phyloP scores from a whole-genome alignment of 1,140 invertebrate genomes.

The Antheraea pernyi region DNA sequence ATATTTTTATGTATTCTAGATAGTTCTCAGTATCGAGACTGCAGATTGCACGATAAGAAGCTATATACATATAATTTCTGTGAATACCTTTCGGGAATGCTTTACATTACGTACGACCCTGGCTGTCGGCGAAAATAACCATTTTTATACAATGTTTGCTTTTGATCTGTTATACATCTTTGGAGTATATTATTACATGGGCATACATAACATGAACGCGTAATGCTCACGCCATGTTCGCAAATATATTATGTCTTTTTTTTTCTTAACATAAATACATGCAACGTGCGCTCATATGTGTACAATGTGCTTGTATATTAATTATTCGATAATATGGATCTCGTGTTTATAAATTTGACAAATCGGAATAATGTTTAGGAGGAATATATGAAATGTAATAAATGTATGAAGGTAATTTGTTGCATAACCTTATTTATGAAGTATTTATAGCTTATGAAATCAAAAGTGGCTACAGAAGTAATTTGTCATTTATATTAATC shows the following conservation, averaged over 20 bases:
- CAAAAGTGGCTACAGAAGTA: too few relatives aligned
- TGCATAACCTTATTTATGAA: too few relatives aligned
- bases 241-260: neutral
- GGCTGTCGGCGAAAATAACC: conserved; percentile 35
- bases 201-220: neutral
- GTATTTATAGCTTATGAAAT: too few relatives aligned
- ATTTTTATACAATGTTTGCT: conserved; percentile 41
- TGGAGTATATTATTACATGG: neutral
- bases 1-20: neutral
- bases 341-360: too few relatives aligned
- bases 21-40: neutral
- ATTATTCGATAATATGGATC: too few relatives aligned
- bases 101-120: conserved; percentile 27
- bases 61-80: conserved; percentile 7
- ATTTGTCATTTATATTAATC: too few relatives aligned
- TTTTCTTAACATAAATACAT: neutral
- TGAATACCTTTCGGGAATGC: conserved; percentile 11
- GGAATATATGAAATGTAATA: too few relatives aligned
- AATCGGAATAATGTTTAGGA: too few relatives aligned
- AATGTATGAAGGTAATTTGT: too few relatives aligned
- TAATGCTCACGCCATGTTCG: conserved; percentile 3
- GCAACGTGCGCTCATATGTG: neutral
- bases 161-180: conserved; percentile 24
- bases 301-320: neutral
- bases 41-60: neutral